These are phyloP conservation scores for Epinephelus awoara DNA, from an alignment of 2,797 vertebrate genomes.

Conservation along the genomic window DNA sequence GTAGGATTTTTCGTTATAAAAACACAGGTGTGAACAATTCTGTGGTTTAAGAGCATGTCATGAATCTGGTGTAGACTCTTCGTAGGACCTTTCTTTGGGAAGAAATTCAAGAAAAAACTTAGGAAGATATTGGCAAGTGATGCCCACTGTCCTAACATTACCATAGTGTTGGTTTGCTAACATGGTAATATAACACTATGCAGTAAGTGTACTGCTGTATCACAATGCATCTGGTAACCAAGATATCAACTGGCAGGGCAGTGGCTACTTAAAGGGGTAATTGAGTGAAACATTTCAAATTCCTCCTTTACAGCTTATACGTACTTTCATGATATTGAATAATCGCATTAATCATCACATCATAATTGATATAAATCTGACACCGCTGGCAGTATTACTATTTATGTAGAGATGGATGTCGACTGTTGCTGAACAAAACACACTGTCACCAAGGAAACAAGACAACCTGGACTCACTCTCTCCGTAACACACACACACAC, in stretches of 20 bases:
- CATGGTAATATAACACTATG: too few species aligned
- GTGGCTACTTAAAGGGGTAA: not conserved
- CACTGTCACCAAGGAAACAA: conserved; percentile 63
- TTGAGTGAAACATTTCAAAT: not conserved
- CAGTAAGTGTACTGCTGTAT: not conserved
- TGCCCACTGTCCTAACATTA: not conserved
- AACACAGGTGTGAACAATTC: too few species aligned
- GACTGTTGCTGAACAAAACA: conserved; percentile 62
- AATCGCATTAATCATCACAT: conserved; percentile 13
- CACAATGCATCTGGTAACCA: too few species aligned
- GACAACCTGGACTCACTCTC: conserved; percentile 50
- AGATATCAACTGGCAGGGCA: not conserved
- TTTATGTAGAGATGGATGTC: conserved; percentile 34
- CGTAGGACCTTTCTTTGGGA: too few species aligned
- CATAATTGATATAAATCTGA: not conserved
- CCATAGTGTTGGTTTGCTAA: not conserved
- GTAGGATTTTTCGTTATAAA: too few species aligned
- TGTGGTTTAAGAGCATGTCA: too few species aligned
- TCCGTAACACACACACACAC: conserved; percentile 16
- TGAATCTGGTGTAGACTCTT: too few species aligned
- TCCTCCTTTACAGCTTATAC: not conserved
- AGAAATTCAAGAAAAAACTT: too few species aligned
- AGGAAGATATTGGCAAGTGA: too few species aligned
- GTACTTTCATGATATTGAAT: not conserved
- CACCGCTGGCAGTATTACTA: conserved; percentile 20